Evolutionary conservation across 2,113 vertebrate genomes (phyloP).

Genomic region (Probosciger aterrimus): DNA sequence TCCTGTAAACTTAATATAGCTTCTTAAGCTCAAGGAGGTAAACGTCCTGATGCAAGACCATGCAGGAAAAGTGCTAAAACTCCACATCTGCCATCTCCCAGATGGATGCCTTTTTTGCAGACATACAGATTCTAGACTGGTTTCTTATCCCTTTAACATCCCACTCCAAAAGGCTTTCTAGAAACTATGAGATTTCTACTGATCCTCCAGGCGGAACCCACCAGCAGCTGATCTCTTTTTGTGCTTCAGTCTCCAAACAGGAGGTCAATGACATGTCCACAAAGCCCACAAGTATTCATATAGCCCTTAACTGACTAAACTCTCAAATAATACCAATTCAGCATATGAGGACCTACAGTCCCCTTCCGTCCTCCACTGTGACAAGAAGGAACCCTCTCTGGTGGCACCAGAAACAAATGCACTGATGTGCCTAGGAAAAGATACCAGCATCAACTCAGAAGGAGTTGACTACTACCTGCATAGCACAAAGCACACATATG

Average conservation of each 20-base stretch:
- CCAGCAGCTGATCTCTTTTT: neutral
- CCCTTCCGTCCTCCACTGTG: rapidly evolving
- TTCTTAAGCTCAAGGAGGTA: neutral
- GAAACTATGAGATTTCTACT: neutral
- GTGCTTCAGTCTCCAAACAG: neutral
- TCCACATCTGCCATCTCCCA: neutral
- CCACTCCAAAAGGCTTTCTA: neutral
- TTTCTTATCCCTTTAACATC: neutral
- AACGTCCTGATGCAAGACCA: neutral
- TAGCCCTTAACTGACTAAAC: rapidly evolving
- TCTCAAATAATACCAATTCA: neutral
- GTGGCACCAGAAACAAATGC: neutral
- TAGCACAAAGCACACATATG: neutral
- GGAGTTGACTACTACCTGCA: neutral
- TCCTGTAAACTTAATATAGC: neutral
- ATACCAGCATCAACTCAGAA: neutral
- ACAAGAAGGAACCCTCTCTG: neutral
- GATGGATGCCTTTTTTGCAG: neutral
- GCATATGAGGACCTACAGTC: rapidly evolving
- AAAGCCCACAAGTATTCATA: too few species aligned
- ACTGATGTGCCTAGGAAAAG: neutral
- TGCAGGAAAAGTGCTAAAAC: neutral
- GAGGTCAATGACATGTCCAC: neutral
- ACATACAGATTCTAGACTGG: neutral
- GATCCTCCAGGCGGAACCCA: neutral